These are phyloP conservation scores for Leucoraja ocellata DNA, from an alignment of 2,797 vertebrate genomes.

Conservation along the genomic window DNA sequence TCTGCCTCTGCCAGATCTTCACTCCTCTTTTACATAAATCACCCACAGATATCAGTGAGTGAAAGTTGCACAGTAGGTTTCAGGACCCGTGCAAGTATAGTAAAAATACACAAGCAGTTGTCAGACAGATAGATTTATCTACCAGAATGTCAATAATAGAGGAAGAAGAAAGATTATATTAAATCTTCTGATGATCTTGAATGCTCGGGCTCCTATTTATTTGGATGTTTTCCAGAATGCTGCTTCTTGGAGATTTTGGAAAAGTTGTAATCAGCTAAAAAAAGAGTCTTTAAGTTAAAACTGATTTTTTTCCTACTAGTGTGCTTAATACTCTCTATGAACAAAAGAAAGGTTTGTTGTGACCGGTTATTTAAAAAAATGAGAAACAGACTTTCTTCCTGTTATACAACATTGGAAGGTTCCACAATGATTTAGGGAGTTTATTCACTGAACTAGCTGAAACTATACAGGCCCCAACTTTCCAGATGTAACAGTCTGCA, in stretches of 20 bases:
- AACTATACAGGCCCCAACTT: background rate
- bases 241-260: background rate
- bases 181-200: background rate
- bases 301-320: background rate
- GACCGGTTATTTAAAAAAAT: background rate
- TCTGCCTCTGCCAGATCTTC: background rate
- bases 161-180: background rate
- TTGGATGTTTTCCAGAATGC: background rate
- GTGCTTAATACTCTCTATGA: background rate
- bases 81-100: background rate
- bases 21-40: background rate
- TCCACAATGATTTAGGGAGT: background rate
- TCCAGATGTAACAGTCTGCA: background rate
- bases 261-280: background rate
- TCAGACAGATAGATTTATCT: background rate
- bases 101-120: background rate
- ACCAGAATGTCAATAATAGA: background rate
- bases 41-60: background rate
- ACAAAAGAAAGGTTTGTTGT: background rate
- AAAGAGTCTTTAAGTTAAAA: background rate
- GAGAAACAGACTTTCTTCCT: background rate
- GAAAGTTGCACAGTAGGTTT: background rate
- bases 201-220: background rate
- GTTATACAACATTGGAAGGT: background rate
- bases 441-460: background rate